These are phyloP conservation scores for Sebastolobus altivelis DNA, from an alignment of 2,797 vertebrate species.

Conservation along the genomic window DNA sequence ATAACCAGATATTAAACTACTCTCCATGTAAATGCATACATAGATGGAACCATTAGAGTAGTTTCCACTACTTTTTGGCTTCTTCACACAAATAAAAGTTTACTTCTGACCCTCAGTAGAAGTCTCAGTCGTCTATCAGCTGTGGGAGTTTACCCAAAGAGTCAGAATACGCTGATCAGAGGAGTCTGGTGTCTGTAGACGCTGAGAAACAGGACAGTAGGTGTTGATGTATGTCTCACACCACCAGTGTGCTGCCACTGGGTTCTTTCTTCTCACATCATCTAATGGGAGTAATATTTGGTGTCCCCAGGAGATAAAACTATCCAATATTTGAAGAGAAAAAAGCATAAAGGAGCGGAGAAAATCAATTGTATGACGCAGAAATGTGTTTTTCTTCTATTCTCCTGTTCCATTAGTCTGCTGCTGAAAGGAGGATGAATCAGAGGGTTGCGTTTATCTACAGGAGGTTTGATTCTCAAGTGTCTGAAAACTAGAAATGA, in stretches of 20 bases:
- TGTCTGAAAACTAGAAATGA: neutral
- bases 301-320: neutral
- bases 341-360: neutral
- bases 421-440: neutral
- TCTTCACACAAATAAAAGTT: neutral
- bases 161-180: neutral
- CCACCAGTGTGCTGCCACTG: neutral
- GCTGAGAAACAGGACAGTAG: neutral
- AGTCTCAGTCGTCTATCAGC: neutral
- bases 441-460: neutral
- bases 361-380: neutral
- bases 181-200: neutral
- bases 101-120: neutral
- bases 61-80: neutral
- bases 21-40: neutral
- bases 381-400: neutral
- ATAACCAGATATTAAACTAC: neutral
- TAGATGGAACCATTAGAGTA: neutral
- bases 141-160: neutral
- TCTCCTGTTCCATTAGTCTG: neutral
- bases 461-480: neutral
- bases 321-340: slow-evolving; percentile 9
- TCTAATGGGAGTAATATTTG: slow-evolving; percentile 15
- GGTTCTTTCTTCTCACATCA: neutral
- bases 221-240: neutral